Conservation (phyloP, 2,113 vertebrate species). For the Dryoscopus gambensis region DNA sequence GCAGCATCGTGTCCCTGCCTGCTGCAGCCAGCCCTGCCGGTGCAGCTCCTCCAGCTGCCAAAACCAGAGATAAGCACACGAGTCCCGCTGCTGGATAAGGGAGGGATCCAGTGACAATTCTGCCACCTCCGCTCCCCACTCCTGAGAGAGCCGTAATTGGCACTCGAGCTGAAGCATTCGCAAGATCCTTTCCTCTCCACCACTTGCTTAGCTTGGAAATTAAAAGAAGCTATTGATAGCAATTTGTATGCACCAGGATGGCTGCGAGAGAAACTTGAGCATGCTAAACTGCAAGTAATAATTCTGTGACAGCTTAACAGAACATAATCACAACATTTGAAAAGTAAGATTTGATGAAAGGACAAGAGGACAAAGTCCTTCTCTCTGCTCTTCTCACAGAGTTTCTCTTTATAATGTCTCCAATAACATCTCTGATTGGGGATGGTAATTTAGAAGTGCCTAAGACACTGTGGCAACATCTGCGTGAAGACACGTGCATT, state of each 20-base stretch:
- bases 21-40: not conserved
- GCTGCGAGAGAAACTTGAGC: not conserved
- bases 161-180: rapidly evolving
- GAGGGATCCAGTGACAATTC: rapidly evolving
- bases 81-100: not conserved
- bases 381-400: not conserved
- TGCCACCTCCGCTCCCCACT: rapidly evolving
- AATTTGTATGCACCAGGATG: not conserved
- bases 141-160: rapidly evolving
- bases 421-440: not conserved
- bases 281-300: not conserved
- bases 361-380: not conserved
- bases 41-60: not conserved
- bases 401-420: not conserved
- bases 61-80: rapidly evolving
- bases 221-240: not conserved
- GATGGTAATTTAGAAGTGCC: not conserved
- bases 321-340: not conserved
- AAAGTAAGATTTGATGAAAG: not conserved
- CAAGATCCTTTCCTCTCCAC: not conserved
- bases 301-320: not conserved
- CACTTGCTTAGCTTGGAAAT: not conserved
- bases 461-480: not conserved
- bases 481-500: rapidly evolving
- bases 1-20: not conserved